These are phyloP conservation scores for Saiga tatarica DNA, from an alignment of 2,113 vertebrate species.

Conservation along the genomic window DNA sequence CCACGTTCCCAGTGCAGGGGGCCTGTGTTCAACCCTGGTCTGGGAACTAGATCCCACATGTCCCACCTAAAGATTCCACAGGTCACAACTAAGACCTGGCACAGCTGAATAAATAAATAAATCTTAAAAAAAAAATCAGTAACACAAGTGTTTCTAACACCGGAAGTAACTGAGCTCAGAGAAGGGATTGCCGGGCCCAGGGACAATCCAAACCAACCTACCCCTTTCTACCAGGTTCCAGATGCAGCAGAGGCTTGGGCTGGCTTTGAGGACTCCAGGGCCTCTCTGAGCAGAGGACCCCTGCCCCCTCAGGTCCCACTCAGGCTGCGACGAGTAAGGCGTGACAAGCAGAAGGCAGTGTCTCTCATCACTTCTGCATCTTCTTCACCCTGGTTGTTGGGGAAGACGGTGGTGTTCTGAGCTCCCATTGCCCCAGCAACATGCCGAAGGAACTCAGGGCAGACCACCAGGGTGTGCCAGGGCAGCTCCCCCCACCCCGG, in stretches of 20 bases:
- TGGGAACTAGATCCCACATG: not conserved
- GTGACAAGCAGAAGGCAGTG: no score
- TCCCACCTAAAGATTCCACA: not conserved
- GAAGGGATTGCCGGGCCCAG: not conserved
- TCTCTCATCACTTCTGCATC: not conserved
- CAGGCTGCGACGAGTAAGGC: rapidly evolving
- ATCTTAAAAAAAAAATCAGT: not conserved
- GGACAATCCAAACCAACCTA: not conserved
- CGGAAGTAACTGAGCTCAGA: not conserved
- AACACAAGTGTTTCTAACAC: not conserved
- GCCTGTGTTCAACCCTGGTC: not conserved
- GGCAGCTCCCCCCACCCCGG: not conserved
- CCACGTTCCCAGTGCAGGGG: not conserved
- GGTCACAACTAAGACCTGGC: not conserved
- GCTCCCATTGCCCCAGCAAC: not conserved
- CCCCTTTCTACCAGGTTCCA: no score
- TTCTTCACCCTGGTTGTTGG: not conserved
- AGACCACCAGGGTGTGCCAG: not conserved
- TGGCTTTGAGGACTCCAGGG: not conserved
- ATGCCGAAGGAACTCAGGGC: not conserved
- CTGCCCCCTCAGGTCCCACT: not conserved
- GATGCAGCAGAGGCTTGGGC: not conserved
- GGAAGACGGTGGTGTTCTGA: not conserved
- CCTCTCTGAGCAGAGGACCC: not conserved
- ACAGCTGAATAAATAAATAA: not conserved